These are phyloP conservation scores for Aspidiotus rigidus DNA, from an alignment of 2,888 invertebrate species.

Conservation along the genomic window DNA sequence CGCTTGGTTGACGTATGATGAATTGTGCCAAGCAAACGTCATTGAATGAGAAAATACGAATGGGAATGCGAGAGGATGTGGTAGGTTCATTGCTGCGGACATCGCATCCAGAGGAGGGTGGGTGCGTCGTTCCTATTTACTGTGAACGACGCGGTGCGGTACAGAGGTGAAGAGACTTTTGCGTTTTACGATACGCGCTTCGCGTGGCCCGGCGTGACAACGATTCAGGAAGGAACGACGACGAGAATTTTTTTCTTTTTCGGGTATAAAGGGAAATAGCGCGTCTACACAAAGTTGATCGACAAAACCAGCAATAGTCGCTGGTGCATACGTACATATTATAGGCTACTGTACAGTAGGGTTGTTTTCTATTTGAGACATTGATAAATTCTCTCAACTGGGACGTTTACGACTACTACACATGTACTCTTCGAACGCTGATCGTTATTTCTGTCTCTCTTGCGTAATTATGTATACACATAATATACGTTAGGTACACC, in stretches of 20 bases:
- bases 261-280: slow-evolving; percentile 12
- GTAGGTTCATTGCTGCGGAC: slow-evolving; percentile 35
- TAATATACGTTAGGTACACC: no score
- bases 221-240: slow-evolving; percentile 7
- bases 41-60: slow-evolving; percentile 31
- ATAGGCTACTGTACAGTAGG: slow-evolving; percentile 13
- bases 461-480: no score
- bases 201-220: no score
- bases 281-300: background rate
- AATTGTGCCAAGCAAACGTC: slow-evolving; percentile 33
- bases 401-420: slow-evolving; percentile 8
- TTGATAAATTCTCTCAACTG: slow-evolving; percentile 32
- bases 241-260: background rate
- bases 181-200: no score
- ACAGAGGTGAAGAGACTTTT: background rate
- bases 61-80: slow-evolving; percentile 20
- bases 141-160: slow-evolving; percentile 31
- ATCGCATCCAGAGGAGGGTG: background rate
- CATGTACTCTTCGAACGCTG: no score
- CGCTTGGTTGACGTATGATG: slow-evolving; percentile 32
- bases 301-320: slow-evolving; percentile 4
- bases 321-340: background rate
- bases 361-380: slow-evolving; percentile 29
- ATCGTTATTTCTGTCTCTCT: no score
- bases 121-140: slow-evolving; percentile 22